Base-by-base conservation (phyloP, 23 tunicate genomes). In the Diplosoma virens region DNA sequence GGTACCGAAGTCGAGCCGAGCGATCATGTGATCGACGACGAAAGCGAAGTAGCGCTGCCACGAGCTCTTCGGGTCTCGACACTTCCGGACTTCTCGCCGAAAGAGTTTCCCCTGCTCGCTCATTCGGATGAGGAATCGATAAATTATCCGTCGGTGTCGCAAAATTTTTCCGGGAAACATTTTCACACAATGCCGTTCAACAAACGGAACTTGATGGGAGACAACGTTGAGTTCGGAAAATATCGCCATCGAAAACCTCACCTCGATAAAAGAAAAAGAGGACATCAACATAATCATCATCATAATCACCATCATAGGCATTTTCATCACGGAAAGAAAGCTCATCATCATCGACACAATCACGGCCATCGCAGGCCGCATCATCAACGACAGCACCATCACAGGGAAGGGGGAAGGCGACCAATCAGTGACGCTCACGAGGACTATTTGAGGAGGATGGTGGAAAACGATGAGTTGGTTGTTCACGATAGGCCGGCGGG, bases 101-200 rank as follows among this genome's bases (percentile, higher is more conserved):
- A 75, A 50, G 97, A 92, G 67, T 92, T 80, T 37, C 97, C 97
- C 17, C 87, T 92, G 6, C 65, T 92, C 58, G 86, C 81, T 25
- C 68, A 41, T 26, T 85, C 87, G 0, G 97, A 90, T 75, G 97
- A 92, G 26, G 97, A 92, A 71, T 85, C 92, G 24, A 76, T 92
- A 4, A 63, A 74, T 29, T 92, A 92, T 77, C 97, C 97, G 11
- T 92, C 97, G 6, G 68, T 92, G 16, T 85, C 92, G 16, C 92
- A 85, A 71, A 74, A 82, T n/a, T 75, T 75, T 7, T 26, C 67
- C 29, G 67, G 67, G 16, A 29, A 54, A 0, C 75, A 66, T 0
- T 37, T 30, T 36, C 24, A 31, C 67, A 70, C 67, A 25, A 54
- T 54, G 78, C 61, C 69, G 5, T 21, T 9, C 7, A 47, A 48